These are phyloP conservation scores for Hypselothyrea guttata DNA, from an alignment of 2,888 invertebrate genomes.

Conservation along the genomic window DNA sequence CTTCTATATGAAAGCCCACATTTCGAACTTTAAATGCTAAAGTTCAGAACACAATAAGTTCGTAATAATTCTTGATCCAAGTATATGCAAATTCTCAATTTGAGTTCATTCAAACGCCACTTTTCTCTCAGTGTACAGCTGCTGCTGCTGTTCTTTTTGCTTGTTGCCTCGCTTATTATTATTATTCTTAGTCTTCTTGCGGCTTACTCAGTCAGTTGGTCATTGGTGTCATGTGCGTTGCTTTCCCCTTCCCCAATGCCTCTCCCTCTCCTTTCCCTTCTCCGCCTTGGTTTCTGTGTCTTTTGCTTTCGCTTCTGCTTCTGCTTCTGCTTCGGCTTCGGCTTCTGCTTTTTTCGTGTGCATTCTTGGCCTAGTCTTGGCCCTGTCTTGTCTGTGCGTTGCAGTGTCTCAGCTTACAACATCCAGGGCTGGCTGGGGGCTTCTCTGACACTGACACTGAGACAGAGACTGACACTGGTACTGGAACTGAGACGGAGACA, in stretches of 20 bases:
- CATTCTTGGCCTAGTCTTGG: constrained; percentile 23
- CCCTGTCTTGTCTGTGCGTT: background rate
- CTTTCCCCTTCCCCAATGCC: constrained; percentile 10
- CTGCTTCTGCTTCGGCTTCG: background rate
- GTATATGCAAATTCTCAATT: too few relatives aligned
- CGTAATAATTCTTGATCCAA: too few relatives aligned
- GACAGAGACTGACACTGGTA: background rate
- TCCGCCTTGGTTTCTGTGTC: too few relatives aligned
- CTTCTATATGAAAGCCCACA: too few relatives aligned
- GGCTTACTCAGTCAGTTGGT: constrained; percentile 80
- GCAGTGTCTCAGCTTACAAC: constrained; percentile 56
- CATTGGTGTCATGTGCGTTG: constrained; percentile 74
- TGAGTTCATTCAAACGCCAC: too few relatives aligned
- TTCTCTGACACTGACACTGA: background rate
- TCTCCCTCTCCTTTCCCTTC: constrained; percentile 10
- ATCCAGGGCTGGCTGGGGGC: constrained; percentile 2
- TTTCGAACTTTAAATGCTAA: too few relatives aligned
- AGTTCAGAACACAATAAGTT: too few relatives aligned
- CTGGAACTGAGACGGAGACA: too few relatives aligned
- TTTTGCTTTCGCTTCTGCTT: constrained; percentile 3
- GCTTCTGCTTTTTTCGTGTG: constrained; percentile 2
- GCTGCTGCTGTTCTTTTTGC: constrained; percentile 2
- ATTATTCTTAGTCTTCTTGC: constrained; percentile 34
- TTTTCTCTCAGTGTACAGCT: too few relatives aligned
- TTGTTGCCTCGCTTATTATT: constrained; percentile 16